phyloP scores from a whole-genome alignment of 1,140 invertebrate species.

The Drosophila littoralis region DNA sequence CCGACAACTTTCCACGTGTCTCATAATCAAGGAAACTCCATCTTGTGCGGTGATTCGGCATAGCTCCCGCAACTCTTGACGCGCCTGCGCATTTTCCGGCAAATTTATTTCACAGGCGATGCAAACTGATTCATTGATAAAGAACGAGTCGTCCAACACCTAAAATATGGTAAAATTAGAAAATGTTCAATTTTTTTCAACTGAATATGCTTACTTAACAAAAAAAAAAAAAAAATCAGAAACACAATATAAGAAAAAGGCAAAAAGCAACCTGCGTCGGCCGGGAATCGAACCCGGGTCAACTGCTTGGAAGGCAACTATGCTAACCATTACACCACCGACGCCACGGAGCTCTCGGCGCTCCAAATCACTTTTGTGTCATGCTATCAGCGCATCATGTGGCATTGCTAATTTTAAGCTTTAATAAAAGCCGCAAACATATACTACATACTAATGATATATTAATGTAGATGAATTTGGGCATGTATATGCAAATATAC shows the following conservation, averaged over 20 bases:
- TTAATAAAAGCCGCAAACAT: background rate
- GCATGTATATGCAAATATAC: background rate
- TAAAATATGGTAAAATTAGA: conserved; percentile 61
- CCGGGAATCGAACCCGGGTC: conserved; percentile 94
- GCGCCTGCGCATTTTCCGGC: conserved; percentile 84
- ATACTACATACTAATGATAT: background rate
- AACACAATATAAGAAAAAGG: conserved; percentile 22
- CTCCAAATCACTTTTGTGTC: conserved; percentile 28
- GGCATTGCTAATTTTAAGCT: background rate
- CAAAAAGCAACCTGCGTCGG: conserved; percentile 83
- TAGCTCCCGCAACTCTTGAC: conserved; percentile 87
- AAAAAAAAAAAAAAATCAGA: conserved; percentile 11
- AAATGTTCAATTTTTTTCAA: background rate
- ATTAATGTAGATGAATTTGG: background rate
- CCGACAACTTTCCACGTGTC: conserved; percentile 85
- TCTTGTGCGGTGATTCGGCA: conserved; percentile 86
- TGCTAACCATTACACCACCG: conserved; percentile 94
- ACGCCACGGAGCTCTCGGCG: conserved; percentile 47
- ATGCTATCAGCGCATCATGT: background rate
- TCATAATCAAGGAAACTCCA: conserved; percentile 87
- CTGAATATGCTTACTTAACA: background rate
- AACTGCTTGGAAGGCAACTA: conserved; percentile 94
- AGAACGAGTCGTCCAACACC: conserved; percentile 86
- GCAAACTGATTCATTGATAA: conserved; percentile 86
- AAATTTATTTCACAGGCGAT: conserved; percentile 86